phyloP scores from a whole-genome alignment of 2,888 invertebrate genomes.

The Megalurothrips usitatus region DNA sequence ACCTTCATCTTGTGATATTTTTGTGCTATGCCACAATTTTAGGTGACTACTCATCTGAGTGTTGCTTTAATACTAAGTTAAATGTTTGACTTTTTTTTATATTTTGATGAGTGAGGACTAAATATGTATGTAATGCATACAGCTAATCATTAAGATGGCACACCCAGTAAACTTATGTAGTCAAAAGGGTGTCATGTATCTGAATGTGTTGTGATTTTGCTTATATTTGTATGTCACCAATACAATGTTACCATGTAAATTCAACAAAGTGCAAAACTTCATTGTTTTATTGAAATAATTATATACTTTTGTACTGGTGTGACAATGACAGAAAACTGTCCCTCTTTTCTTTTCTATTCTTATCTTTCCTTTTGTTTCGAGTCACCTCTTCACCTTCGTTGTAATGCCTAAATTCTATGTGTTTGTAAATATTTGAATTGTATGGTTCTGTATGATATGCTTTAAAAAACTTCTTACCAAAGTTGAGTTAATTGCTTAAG shows the following conservation, averaged over 20 bases:
- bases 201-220: slow-evolving; percentile 26
- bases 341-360: slow-evolving; percentile 3
- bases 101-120: slow-evolving; percentile 25
- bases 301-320: slow-evolving; percentile 25
- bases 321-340: not conserved
- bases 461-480: slow-evolving; percentile 20
- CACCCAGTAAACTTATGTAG: not conserved
- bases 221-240: slow-evolving; percentile 23
- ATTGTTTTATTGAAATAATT: slow-evolving; percentile 13
- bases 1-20: slow-evolving; percentile 23
- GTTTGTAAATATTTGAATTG: slow-evolving; percentile 18
- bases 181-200: slow-evolving; percentile 14
- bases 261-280: slow-evolving; percentile 14
- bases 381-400: slow-evolving; percentile 1
- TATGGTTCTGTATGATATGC: slow-evolving; percentile 12
- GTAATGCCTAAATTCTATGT: not conserved
- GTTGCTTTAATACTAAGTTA: not conserved
- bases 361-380: not conserved
- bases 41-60: not conserved
- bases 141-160: slow-evolving; percentile 13
- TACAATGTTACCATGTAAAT: slow-evolving; percentile 10
- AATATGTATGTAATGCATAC: not conserved
- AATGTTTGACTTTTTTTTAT: slow-evolving; percentile 16
- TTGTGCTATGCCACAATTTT: slow-evolving; percentile 20
- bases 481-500: slow-evolving; percentile 17